These are phyloP conservation scores for Creontiades dilutus DNA, from an alignment of 2,888 invertebrate species.

Conservation along the genomic window DNA sequence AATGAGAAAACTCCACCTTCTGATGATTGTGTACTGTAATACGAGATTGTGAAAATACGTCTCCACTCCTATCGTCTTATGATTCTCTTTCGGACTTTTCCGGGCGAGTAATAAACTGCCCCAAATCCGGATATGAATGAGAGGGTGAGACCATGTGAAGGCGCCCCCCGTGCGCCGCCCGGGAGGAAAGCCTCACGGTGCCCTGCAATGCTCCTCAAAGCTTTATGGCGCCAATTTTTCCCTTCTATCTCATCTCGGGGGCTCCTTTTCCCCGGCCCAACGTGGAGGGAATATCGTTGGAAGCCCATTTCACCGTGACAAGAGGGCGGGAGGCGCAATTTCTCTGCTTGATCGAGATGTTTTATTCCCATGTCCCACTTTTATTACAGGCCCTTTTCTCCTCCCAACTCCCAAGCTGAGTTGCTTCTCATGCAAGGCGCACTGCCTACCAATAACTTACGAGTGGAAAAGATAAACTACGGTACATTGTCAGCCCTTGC, in stretches of 20 bases:
- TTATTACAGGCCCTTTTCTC: constrained; percentile 60
- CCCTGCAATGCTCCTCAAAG: constrained; percentile 37
- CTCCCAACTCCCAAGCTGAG: background rate
- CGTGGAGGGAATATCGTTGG: constrained; percentile 67
- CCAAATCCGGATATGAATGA: constrained; percentile 32
- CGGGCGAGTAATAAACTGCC: constrained; percentile 8
- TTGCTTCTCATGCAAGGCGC: constrained; percentile 67
- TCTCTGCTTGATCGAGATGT: constrained; percentile 68
- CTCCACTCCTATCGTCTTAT: background rate
- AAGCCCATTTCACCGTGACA: constrained; percentile 58
- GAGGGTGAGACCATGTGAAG: constrained; percentile 14
- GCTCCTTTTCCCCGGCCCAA: constrained; percentile 50
- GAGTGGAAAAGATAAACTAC: constrained; percentile 66
- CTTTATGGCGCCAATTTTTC: constrained; percentile 67
- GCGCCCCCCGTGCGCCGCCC: background rate
- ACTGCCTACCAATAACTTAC: constrained; percentile 68
- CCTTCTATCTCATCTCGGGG: constrained; percentile 59
- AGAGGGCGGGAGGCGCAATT: constrained; percentile 63
- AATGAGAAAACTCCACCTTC: background rate
- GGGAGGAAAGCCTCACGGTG: background rate
- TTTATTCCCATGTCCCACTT: constrained; percentile 70
- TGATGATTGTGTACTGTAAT: background rate
- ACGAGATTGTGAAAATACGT: too few relatives aligned
- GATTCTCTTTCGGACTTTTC: background rate
- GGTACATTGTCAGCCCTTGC: constrained; percentile 57